These are phyloP conservation scores for Sebastes matsubarae DNA, from an alignment of 2,797 vertebrate species.

Conservation along the genomic window DNA sequence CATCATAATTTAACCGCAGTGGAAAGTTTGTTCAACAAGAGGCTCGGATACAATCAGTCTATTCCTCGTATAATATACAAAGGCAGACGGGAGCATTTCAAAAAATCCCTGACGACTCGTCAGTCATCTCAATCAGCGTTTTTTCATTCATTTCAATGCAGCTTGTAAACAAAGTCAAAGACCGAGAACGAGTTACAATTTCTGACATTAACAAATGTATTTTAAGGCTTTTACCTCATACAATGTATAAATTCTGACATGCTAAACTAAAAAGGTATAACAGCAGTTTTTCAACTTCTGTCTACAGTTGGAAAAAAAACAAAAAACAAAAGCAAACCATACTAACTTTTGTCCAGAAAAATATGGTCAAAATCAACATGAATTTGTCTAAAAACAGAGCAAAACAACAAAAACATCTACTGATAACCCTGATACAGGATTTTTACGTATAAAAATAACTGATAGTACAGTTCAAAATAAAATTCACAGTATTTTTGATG, in stretches of 20 bases:
- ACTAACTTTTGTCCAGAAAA: slow-evolving; percentile 85
- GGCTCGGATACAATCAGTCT: slow-evolving; percentile 36
- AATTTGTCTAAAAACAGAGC: slow-evolving; percentile 77
- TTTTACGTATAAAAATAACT: slow-evolving; percentile 86
- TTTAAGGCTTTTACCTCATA: slow-evolving; percentile 88
- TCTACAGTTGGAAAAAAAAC: slow-evolving; percentile 85
- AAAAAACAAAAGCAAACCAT: slow-evolving; percentile 73
- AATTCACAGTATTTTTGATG: slow-evolving; percentile 97
- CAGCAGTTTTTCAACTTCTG: slow-evolving; percentile 80
- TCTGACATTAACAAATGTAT: slow-evolving; percentile 82
- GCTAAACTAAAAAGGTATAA: slow-evolving; percentile 88
- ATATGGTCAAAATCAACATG: slow-evolving; percentile 87
- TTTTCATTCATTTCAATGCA: slow-evolving; percentile 48
- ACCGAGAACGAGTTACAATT: slow-evolving; percentile 76
- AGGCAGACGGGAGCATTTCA: slow-evolving; percentile 26
- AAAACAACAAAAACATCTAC: slow-evolving; percentile 69
- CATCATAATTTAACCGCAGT: slow-evolving; percentile 12
- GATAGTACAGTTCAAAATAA: slow-evolving; percentile 98
- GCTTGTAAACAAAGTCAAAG: slow-evolving; percentile 66
- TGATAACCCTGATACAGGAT: slow-evolving; percentile 98
- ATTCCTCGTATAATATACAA: slow-evolving; percentile 42
- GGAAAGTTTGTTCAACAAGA: slow-evolving; percentile 32
- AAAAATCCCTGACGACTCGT: slow-evolving; percentile 27
- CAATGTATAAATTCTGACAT: slow-evolving; percentile 97
- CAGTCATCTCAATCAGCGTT: slow-evolving; percentile 23